Conservation (phyloP, 2,888 invertebrate genomes). For the Camponotus fellah region DNA sequence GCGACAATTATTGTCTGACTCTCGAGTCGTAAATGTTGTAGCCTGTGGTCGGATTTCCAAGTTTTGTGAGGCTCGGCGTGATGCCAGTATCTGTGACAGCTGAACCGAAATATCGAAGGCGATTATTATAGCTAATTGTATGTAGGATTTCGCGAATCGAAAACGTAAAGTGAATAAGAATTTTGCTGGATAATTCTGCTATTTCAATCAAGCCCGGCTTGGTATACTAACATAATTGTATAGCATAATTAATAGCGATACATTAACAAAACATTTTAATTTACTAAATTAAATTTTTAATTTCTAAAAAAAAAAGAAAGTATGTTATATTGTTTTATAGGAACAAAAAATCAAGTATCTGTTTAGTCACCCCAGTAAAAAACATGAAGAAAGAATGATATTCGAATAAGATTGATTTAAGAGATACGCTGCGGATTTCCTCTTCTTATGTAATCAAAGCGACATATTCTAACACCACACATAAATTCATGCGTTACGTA, state of each 20-base stretch:
- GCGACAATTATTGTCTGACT: slow-evolving; percentile 65
- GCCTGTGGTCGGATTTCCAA: slow-evolving; percentile 31
- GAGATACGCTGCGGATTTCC: slow-evolving; percentile 3
- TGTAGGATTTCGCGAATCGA: slow-evolving; percentile 13
- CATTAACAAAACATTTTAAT: background rate
- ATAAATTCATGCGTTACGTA: slow-evolving; percentile 21
- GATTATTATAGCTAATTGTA: slow-evolving; percentile 45
- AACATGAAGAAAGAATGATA: background rate
- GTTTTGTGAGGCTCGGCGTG: slow-evolving; percentile 67
- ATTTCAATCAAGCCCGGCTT: background rate
- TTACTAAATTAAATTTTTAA: background rate
- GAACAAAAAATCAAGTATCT: slow-evolving; percentile 2
- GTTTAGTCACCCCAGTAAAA: background rate
- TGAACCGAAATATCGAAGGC: slow-evolving; percentile 41
- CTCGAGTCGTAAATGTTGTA: slow-evolving; percentile 37
- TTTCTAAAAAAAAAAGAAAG: background rate
- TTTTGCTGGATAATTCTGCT: background rate
- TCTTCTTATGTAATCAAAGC: slow-evolving; percentile 27
- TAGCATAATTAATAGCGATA: background rate
- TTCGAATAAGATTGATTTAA: slow-evolving; percentile 32
- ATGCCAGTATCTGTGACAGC: slow-evolving; percentile 56
- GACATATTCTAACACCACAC: slow-evolving; percentile 31
- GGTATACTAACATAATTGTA: background rate
- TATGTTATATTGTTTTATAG: too few relatives aligned
- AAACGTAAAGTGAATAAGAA: background rate